phyloP scores from a whole-genome alignment of 2,113 vertebrate species.

The Neodontobutis hainanensis region DNA sequence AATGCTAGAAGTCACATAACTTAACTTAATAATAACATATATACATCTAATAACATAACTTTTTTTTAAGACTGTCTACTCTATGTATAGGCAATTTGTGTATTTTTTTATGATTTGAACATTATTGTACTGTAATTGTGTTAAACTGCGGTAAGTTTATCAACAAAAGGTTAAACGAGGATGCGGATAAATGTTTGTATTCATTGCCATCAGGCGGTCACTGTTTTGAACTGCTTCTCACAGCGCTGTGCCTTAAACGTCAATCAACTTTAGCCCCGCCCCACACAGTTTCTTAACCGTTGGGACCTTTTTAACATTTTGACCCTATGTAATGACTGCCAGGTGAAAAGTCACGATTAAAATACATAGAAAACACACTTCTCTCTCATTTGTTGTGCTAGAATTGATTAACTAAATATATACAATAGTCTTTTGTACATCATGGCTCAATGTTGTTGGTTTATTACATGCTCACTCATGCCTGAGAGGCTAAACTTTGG shows the following conservation, averaged over 20 bases:
- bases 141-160: too few relatives aligned
- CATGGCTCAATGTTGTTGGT: neutral
- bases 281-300: conserved; percentile 5
- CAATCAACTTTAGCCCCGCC: conserved; percentile 35
- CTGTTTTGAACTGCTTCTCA: neutral
- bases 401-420: accelerated
- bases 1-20: too few relatives aligned
- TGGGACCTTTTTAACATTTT: accelerated
- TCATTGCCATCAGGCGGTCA: conserved; percentile 35
- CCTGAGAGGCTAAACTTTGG: conserved; percentile 35
- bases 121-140: too few relatives aligned
- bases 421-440: accelerated
- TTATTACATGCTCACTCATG: neutral
- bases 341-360: neutral
- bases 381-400: accelerated
- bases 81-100: too few relatives aligned
- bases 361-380: neutral
- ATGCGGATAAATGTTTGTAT: neutral
- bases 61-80: too few relatives aligned
- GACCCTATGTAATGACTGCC: neutral
- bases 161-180: too few relatives aligned
- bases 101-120: too few relatives aligned
- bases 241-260: accelerated
- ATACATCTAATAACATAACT: too few relatives aligned
- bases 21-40: too few relatives aligned